A percentile compares a stretch with the other conserved stretches of the same genome.
These are phyloP conservation scores for Brachionus calyciflorus DNA, from an alignment of 1,140 invertebrate species.

Conservation along the genomic window DNA sequence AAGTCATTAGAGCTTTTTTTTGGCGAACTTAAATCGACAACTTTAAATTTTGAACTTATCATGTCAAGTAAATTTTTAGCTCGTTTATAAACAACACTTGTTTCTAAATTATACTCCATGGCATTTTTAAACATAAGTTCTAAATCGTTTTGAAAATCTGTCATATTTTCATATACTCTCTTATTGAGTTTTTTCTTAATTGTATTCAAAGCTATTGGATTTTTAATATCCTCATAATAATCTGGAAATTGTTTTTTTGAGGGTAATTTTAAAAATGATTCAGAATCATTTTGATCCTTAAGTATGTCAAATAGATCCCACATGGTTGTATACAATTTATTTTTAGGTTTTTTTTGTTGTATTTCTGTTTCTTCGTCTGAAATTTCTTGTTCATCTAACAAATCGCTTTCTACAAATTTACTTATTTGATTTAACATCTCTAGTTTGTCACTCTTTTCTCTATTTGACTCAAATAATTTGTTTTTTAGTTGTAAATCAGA, in stretches of 20 bases:
- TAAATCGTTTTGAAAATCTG: slow-evolving; percentile 86
- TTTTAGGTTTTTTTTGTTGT: neutral
- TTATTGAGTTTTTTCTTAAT: slow-evolving; percentile 82
- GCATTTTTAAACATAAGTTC: slow-evolving; percentile 98
- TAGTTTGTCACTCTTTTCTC: neutral
- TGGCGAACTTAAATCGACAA: no score
- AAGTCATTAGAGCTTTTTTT: no score
- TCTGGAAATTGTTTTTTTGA: slow-evolving; percentile 80
- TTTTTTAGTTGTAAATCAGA: neutral
- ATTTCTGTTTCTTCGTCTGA: neutral
- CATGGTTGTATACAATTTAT: neutral
- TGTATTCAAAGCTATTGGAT: slow-evolving; percentile 87
- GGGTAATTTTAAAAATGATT: slow-evolving; percentile 88
- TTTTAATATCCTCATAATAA: slow-evolving; percentile 94
- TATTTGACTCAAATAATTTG: neutral
- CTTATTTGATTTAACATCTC: slow-evolving; percentile 16
- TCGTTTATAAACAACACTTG: no score
- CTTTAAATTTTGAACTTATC: no score
- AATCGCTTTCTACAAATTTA: neutral
- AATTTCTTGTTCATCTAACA: neutral
- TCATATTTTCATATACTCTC: slow-evolving; percentile 71
- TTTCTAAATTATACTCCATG: slow-evolving; percentile 84
- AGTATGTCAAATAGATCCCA: neutral
- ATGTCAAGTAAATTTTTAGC: no score
- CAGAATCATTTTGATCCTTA: slow-evolving; percentile 65